Evolutionary conservation across 1,140 invertebrate genomes (phyloP).

Genomic region (Triops cancriformis): DNA sequence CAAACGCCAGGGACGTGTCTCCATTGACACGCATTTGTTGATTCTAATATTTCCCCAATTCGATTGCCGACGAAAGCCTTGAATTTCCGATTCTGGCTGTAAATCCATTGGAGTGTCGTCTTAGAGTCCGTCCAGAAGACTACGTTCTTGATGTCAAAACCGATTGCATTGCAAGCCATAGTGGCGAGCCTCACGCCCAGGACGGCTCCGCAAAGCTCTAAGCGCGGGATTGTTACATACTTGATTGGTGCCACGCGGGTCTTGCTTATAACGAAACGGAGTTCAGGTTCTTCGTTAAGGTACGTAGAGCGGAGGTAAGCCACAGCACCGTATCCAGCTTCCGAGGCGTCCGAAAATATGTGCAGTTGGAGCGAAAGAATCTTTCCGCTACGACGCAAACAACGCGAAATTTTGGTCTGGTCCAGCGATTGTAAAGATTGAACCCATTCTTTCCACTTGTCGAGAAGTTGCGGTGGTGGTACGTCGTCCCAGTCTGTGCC

Average conservation of each 20-base stretch:
- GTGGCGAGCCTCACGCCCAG: neutral
- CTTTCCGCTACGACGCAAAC: neutral
- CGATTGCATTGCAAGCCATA: no score
- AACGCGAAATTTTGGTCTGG: neutral
- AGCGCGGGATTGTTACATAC: neutral
- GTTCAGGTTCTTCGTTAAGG: neutral
- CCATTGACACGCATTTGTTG: no score
- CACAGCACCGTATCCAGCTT: neutral
- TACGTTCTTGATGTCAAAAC: conserved; percentile 20
- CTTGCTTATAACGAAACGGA: neutral
- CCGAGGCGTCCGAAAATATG: neutral
- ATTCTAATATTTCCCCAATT: no score
- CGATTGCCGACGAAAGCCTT: no score
- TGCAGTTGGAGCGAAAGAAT: neutral
- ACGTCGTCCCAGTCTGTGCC: neutral
- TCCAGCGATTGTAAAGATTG: neutral
- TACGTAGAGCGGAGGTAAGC: neutral
- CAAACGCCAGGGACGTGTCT: no score
- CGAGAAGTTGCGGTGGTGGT: neutral
- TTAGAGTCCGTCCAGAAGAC: conserved; percentile 30
- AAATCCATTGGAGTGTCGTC: conserved; percentile 24
- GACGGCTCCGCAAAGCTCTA: neutral
- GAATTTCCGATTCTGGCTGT: neutral
- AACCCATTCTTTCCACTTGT: no score
- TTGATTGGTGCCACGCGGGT: no score